Base-by-base conservation (phyloP, 2,888 invertebrate genomes). In the Chrysomela aeneicollis region DNA sequence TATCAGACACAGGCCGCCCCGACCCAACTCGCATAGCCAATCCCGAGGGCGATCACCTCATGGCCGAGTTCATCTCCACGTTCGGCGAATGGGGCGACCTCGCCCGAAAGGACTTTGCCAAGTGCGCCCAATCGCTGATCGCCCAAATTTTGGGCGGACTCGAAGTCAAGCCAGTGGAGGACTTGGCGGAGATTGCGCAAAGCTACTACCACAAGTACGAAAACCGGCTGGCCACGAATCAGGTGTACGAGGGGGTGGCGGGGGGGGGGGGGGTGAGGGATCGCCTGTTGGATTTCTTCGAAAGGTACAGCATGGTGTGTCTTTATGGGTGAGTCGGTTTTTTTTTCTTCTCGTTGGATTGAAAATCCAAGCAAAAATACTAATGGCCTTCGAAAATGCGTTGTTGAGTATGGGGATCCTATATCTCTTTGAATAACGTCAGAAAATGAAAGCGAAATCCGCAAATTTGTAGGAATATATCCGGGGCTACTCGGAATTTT, bases 271-370 rank as follows among this genome's bases (percentile, higher is more conserved):
- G 96, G 73, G 87, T 90, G 47, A 89, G 90, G 74, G 95, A 95
- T 75, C 88, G 89, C 73, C 86, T 98, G 66, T 87, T 97, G 79
- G 96, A 97, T 84, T 95, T 94, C 79, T 92, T 94, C 52, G 99
- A 99, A 84, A 94, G 93, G 77, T 95, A 95, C 79, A 89, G 97
- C 55, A 97, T 97, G 90, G 92, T 93, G 0, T 89, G 92, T 76
- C 86, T 97, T 65, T 98, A 98, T 80, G 90, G 92, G 90, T 90
- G 77, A 85, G 85, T 71, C 1, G 18, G 6, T n/a, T n/a, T n/a
- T n/a, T n/a, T n/a, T n/a, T n/a, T n/a, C n/a, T n/a, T n/a, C n/a
- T n/a, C n/a, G n/a, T n/a, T n/a, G n/a, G n/a, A n/a, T n/a, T n/a
- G n/a, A n/a, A n/a, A n/a, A n/a, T n/a, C n/a, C n/a, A n/a, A n/a